Evolutionary conservation across 92 coral and sea anemone species (phyloP).

Genomic region (Scolanthus callimorphus): DNA sequence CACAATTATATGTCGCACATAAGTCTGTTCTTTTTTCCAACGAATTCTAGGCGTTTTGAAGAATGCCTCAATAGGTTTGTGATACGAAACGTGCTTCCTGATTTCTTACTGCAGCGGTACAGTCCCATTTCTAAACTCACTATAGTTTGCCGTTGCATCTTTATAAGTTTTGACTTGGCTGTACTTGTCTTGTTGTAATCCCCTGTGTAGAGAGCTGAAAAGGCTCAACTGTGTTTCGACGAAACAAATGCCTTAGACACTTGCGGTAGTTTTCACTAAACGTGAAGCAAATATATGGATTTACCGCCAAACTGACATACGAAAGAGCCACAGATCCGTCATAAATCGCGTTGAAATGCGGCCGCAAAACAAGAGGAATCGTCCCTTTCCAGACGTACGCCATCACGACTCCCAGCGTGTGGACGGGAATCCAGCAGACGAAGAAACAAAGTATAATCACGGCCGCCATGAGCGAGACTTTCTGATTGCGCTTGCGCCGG

Average conservation of each 20-base stretch:
- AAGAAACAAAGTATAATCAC: constrained; percentile 15
- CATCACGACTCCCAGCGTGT: not conserved
- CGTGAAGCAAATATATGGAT: not conserved
- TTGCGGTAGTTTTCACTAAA: constrained; percentile 22
- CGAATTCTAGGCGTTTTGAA: too few species aligned
- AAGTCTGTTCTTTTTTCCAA: too few species aligned
- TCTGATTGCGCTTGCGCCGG: constrained; percentile 14
- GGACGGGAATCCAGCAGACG: constrained; percentile 25
- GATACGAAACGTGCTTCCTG: too few species aligned
- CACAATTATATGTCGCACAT: too few species aligned
- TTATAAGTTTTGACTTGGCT: too few species aligned
- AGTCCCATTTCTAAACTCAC: too few species aligned
- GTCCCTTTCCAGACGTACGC: not conserved
- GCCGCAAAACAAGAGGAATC: not conserved
- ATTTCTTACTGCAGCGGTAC: too few species aligned
- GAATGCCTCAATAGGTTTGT: too few species aligned
- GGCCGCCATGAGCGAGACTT: constrained; percentile 13
- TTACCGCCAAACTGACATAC: not conserved
- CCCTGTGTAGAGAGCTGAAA: too few species aligned
- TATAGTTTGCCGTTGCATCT: too few species aligned
- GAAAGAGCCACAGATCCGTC: not conserved
- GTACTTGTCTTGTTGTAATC: too few species aligned
- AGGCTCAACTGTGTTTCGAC: too few species aligned
- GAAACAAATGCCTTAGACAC: constrained; percentile 21
- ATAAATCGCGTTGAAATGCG: not conserved